phyloP scores from a whole-genome alignment of 2,113 vertebrate species.

The Chionomys nivalis region DNA sequence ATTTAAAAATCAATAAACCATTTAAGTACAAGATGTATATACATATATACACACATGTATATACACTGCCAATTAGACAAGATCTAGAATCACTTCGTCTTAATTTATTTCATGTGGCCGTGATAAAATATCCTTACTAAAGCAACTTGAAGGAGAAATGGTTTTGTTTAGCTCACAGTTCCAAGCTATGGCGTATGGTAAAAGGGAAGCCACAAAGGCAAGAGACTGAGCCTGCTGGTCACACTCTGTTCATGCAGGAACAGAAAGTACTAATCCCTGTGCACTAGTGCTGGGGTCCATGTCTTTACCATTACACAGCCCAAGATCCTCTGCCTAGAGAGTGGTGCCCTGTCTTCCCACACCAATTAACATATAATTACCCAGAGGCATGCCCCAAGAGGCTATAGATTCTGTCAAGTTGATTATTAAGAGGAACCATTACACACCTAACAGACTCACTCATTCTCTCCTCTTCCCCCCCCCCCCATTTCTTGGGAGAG shows the following conservation, averaged over 20 bases:
- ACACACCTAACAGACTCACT: not conserved
- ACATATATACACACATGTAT: not conserved
- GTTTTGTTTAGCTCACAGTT: not conserved
- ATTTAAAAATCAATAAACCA: not conserved
- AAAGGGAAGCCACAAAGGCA: not conserved
- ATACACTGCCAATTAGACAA: too few species aligned
- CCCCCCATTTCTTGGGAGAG: too few species aligned
- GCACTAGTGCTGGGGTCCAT: not conserved
- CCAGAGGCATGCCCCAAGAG: not conserved
- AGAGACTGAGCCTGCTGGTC: not conserved
- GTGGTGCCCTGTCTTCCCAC: not conserved
- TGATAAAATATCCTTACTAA: not conserved
- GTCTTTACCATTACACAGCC: not conserved
- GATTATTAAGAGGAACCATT: not conserved
- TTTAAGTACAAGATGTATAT: not conserved
- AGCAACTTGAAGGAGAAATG: not conserved
- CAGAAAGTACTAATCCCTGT: not conserved
- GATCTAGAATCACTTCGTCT: not conserved
- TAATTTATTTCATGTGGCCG: not conserved
- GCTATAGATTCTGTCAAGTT: not conserved
- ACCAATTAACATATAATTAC: not conserved
- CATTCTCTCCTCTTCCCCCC: too few species aligned
- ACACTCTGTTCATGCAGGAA: not conserved
- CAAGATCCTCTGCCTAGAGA: not conserved
- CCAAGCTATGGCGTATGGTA: not conserved